phyloP scores from a whole-genome alignment of 53 echinoderm and acorn worm genomes.

The Henricia sp. region DNA sequence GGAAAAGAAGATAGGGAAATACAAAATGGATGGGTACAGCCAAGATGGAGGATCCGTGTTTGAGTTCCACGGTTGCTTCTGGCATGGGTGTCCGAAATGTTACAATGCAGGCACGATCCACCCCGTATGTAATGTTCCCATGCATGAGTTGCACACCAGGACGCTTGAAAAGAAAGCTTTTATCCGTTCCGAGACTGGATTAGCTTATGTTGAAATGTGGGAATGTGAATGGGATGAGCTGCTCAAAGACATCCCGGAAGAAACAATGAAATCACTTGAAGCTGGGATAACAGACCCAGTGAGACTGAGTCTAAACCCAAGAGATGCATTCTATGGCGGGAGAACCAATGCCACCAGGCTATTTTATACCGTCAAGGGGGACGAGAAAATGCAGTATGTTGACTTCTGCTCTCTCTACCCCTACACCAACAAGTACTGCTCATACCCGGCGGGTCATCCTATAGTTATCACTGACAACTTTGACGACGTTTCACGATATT shows the following conservation, averaged over 20 bases:
- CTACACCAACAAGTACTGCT: slow-evolving; percentile 9
- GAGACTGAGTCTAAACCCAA: background rate
- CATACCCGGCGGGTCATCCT: slow-evolving; percentile 33
- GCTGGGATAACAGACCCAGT: background rate
- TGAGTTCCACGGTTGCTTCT: slow-evolving; percentile 61
- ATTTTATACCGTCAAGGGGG: background rate
- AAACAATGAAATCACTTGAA: background rate
- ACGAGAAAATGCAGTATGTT: background rate
- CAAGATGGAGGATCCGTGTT: slow-evolving; percentile 16
- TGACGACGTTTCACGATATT: slow-evolving; percentile 17
- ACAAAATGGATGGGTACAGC: slow-evolving; percentile 57
- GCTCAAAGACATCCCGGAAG: background rate
- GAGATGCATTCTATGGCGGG: slow-evolving; percentile 6
- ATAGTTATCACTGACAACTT: slow-evolving; percentile 7
- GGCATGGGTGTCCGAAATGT: slow-evolving; percentile 64
- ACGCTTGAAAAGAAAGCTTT: background rate
- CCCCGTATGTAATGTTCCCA: background rate
- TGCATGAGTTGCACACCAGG: slow-evolving; percentile 32
- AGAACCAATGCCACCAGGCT: background rate
- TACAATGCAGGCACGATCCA: slow-evolving; percentile 26
- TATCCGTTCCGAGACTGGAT: background rate
- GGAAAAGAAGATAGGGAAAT: slow-evolving; percentile 46
- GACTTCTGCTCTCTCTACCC: background rate
- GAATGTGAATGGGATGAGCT: slow-evolving; percentile 40
- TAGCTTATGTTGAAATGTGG: slow-evolving; percentile 52